Evolutionary conservation across 1,140 invertebrate genomes (phyloP), one percentile per base, ranked within the genome.

Genomic region (Camponotus floridanus): DNA sequence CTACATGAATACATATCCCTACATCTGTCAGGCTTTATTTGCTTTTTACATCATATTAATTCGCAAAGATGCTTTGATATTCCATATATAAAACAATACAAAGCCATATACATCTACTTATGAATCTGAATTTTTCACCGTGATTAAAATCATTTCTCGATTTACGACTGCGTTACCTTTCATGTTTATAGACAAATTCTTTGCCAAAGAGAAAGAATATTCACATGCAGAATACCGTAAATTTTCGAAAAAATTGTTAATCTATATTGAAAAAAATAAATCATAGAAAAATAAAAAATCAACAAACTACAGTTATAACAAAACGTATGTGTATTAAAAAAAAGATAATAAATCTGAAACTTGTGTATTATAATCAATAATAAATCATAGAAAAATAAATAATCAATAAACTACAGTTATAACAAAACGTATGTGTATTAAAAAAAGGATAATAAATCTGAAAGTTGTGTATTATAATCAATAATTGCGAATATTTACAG

Each of bases 11-110:
- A 48, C 15, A 7, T 21, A 18, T 18, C 5, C 36, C 8, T 51
- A 42, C 26, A 74, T 73, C 80, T 64, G 57, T 74, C 55, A 74
- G 61, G 39, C 42, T 48, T 74, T 26, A 74, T 76, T 83, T 51
- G 5, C 39, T 26, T 39, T 26, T 51, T 15, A n/a, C 7, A 42
- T 4, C 13, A 8, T 76, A 64, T 76, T 76, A 76, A 74, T 36
- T 42, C 33, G 15, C 1, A 21, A 68, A 48, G 13, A 80, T 36
- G 1, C 31, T 68, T 7, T 31, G 15, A 5, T 80, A 36, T 36
- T 57, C 3, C 13, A 55, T 51, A 51, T 13, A 59, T 13, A 39
- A 36, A 67, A 42, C 26, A 1, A 26, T 26, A 26, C 26, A 26
- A 26, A 26, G 26, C 26, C 26, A 26, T 26, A 26, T 26, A 26